Conservation (phyloP, 2,888 invertebrate genomes). For the Venusia cambrica region DNA sequence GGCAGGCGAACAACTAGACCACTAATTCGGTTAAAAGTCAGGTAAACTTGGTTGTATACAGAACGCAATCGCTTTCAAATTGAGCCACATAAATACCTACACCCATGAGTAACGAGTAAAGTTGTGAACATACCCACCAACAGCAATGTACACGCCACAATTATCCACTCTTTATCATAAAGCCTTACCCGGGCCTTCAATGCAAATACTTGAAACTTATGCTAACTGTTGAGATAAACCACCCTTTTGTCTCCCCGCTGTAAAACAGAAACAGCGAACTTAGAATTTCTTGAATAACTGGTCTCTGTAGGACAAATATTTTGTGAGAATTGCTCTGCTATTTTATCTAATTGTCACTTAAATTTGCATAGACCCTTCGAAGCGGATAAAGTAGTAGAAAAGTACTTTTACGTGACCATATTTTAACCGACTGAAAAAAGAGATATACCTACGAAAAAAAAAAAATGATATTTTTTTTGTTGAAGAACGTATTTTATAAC, state of each 20-base stretch:
- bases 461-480: no score
- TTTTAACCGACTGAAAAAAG: no score
- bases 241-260: conserved; percentile 42
- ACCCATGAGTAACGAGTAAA: conserved; percentile 42
- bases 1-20: no score
- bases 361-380: conserved; percentile 13
- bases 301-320: conserved; percentile 28
- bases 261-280: conserved; percentile 30
- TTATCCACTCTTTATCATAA: conserved; percentile 54
- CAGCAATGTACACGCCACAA: conserved; percentile 48
- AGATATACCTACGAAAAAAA: no score
- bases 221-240: conserved; percentile 32
- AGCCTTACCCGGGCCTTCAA: conserved; percentile 49
- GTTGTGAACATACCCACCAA: conserved; percentile 35
- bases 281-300: conserved; percentile 31
- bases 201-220: conserved; percentile 54
- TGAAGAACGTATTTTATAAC: no score
- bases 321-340: conserved; percentile 13
- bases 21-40: no score
- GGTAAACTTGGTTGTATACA: neutral
- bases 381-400: no score
- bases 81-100: conserved; percentile 12
- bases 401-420: no score
- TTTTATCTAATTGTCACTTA: conserved; percentile 6
- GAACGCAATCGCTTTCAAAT: conserved; percentile 9